Percentiles rank a stretch among this genome's conserved stretches.
Conservation (phyloP, 2,888 invertebrate genomes). For the Ctenicera cuprea region DNA sequence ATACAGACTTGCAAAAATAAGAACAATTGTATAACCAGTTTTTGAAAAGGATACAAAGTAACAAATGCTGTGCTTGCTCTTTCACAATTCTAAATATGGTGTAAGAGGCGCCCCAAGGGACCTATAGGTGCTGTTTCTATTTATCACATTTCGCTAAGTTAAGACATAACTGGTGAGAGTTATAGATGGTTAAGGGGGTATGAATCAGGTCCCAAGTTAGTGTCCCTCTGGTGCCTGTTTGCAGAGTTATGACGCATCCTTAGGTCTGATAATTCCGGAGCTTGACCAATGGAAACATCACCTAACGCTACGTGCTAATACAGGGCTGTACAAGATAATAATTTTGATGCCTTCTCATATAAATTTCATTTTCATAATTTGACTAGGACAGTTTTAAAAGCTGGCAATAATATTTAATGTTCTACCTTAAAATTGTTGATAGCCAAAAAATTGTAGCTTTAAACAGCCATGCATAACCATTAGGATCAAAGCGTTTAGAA, state of each 20-base stretch:
- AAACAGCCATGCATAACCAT: neutral
- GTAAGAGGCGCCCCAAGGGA: slow-evolving; percentile 54
- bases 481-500: slow-evolving; percentile 41
- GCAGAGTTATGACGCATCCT: slow-evolving; percentile 55
- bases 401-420: neutral
- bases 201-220: slow-evolving; percentile 56
- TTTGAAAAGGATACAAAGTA: neutral
- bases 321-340: no score
- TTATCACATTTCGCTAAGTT: slow-evolving; percentile 58
- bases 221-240: slow-evolving; percentile 56
- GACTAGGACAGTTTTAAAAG: neutral
- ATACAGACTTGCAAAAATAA: no score
- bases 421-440: no score
- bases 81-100: slow-evolving; percentile 15
- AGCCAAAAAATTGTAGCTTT: neutral
- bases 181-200: slow-evolving; percentile 52
- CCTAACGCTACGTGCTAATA: slow-evolving; percentile 36
- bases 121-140: slow-evolving; percentile 57
- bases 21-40: no score
- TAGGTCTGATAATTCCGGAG: slow-evolving; percentile 48
- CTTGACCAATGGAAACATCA: slow-evolving; percentile 48
- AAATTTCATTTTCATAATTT: neutral
- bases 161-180: slow-evolving; percentile 51
- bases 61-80: neutral
- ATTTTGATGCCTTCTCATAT: neutral